A percentile compares a stretch with the other conserved stretches of the same genome.
These are phyloP conservation scores for Papilio protenor DNA, from an alignment of 2,888 invertebrate species.

Conservation along the genomic window DNA sequence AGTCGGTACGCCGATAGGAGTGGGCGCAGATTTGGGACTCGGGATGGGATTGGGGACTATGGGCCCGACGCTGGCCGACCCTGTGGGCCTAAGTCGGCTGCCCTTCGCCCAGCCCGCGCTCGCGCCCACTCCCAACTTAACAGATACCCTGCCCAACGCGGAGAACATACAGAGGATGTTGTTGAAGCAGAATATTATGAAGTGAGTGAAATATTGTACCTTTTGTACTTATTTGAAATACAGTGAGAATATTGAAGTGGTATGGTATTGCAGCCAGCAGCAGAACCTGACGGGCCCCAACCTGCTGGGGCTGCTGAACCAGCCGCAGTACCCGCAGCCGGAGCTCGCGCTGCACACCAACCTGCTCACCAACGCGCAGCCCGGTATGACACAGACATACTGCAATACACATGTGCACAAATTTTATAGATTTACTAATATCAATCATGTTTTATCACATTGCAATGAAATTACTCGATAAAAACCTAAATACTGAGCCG, in stretches of 20 bases:
- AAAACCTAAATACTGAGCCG: background rate
- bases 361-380: slow-evolving; percentile 64
- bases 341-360: slow-evolving; percentile 70
- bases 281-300: slow-evolving; percentile 77
- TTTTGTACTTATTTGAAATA: slow-evolving; percentile 3
- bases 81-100: slow-evolving; percentile 53
- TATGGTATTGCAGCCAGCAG: slow-evolving; percentile 66
- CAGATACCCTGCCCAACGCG: slow-evolving; percentile 65
- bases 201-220: slow-evolving; percentile 61
- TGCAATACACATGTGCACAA: background rate
- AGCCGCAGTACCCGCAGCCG: slow-evolving; percentile 68
- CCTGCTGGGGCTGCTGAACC: slow-evolving; percentile 75
- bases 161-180: slow-evolving; percentile 81
- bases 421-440: background rate
- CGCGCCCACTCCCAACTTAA: slow-evolving; percentile 62
- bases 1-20: slow-evolving; percentile 70
- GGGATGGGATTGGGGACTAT: slow-evolving; percentile 54
- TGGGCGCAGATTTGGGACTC: slow-evolving; percentile 63
- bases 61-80: slow-evolving; percentile 50
- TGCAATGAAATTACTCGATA: background rate
- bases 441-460: background rate
- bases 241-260: background rate
- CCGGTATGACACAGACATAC: slow-evolving; percentile 50
- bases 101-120: slow-evolving; percentile 58
- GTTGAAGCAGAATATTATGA: slow-evolving; percentile 80